Percentiles rank a stretch among this genome's conserved stretches.
Evolutionary conservation across 2,888 invertebrate species (phyloP).

Genomic region (Blastobasis lacticolella): DNA sequence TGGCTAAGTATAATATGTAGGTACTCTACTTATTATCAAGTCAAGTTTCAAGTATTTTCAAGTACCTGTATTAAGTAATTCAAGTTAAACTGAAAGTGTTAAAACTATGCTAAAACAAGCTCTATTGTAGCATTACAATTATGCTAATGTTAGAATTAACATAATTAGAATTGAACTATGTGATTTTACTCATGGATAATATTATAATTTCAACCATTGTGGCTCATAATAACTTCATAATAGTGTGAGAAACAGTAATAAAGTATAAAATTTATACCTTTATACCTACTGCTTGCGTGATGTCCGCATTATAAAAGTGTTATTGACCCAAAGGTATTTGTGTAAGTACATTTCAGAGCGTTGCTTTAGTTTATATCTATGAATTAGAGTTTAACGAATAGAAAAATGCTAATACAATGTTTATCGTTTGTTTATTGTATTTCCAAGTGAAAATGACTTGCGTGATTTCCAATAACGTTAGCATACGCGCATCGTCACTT

Average conservation of each 20-base stretch:
- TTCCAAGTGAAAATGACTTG: too few species aligned
- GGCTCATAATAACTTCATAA: conserved; percentile 4
- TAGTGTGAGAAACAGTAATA: conserved; percentile 1
- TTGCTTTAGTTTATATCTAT: too few species aligned
- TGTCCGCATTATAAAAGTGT: too few species aligned
- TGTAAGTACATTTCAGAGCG: too few species aligned
- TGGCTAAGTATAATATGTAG: conserved; percentile 12
- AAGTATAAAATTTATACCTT: background rate
- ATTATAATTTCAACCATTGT: conserved; percentile 7
- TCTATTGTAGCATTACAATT: background rate
- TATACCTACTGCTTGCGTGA: too few species aligned
- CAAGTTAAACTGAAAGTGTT: too few species aligned
- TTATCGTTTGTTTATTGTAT: too few species aligned
- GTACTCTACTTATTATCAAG: background rate
- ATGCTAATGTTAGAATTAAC: conserved; percentile 6
- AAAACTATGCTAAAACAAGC: background rate
- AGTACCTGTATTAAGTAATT: background rate
- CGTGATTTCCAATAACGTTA: too few species aligned
- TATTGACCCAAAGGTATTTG: too few species aligned
- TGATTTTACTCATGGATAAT: conserved; percentile 10
- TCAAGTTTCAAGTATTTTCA: background rate
- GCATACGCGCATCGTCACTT: too few species aligned
- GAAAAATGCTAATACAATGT: too few species aligned
- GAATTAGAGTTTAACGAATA: too few species aligned
- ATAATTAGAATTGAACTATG: conserved; percentile 2